These are phyloP conservation scores for Microtus ochrogaster DNA, from an alignment of 2,113 vertebrate genomes.

Conservation along the genomic window DNA sequence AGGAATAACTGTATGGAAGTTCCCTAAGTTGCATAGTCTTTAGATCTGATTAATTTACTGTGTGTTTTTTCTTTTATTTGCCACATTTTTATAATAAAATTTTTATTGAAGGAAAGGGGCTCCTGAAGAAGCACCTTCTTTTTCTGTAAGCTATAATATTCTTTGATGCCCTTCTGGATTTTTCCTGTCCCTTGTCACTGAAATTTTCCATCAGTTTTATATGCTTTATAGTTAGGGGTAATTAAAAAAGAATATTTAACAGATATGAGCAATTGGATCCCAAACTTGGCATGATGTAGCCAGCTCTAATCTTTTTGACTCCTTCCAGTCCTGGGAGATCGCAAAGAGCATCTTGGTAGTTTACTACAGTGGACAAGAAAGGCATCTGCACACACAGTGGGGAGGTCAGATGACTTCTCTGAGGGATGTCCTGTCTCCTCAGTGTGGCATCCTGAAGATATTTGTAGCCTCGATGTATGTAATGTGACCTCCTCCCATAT, in stretches of 20 bases:
- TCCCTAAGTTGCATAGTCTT: neutral
- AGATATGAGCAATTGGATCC: neutral
- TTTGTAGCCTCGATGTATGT: no score
- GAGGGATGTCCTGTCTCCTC: no score
- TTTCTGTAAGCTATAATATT: neutral
- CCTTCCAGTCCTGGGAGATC: neutral
- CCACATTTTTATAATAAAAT: neutral
- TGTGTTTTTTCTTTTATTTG: neutral
- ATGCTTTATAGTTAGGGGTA: neutral
- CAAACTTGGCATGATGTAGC: neutral
- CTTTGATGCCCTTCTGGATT: neutral
- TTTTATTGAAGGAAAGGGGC: neutral
- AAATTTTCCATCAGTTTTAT: conserved; percentile 31
- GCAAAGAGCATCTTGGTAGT: neutral
- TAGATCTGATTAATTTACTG: neutral
- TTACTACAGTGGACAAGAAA: neutral
- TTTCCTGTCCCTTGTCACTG: conserved; percentile 36
- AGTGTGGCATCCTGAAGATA: neutral
- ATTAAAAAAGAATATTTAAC: conserved; percentile 15
- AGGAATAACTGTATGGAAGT: neutral
- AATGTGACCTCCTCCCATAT: neutral
- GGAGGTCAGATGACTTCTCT: neutral
- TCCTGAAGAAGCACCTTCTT: neutral
- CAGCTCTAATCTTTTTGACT: neutral
- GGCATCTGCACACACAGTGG: neutral